Percentiles rank a stretch among this genome's conserved stretches.
Evolutionary conservation across 2,113 vertebrate species (phyloP).

Genomic region (Polypterus bichir): DNA sequence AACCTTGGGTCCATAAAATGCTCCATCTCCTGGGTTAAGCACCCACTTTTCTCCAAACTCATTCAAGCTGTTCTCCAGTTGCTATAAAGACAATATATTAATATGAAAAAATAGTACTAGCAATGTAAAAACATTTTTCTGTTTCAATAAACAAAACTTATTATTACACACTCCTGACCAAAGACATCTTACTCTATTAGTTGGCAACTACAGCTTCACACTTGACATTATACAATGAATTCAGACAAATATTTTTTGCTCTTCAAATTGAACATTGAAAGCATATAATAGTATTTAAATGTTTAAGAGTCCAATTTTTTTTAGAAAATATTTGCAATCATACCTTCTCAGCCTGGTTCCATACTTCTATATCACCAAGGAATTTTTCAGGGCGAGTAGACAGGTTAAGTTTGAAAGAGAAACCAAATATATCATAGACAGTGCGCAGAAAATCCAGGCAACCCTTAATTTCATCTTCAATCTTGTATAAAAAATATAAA

Average conservation of each 20-base stretch:
- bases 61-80: conserved; percentile 94
- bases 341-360: conserved; percentile 93
- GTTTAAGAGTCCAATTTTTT: neutral
- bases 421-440: conserved; percentile 83
- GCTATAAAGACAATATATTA: conserved; percentile 40
- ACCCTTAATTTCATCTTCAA: conserved; percentile 83
- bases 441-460: conserved; percentile 85
- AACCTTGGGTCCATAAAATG: conserved; percentile 97
- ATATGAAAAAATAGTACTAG: too few relatives aligned
- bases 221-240: neutral
- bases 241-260: neutral
- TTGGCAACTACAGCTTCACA: too few relatives aligned
- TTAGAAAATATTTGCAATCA: neutral
- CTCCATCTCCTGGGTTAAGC: conserved; percentile 88
- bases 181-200: too few relatives aligned
- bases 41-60: conserved; percentile 91
- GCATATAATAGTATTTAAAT: neutral
- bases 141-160: too few relatives aligned
- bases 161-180: too few relatives aligned
- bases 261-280: neutral
- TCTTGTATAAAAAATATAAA: conserved; percentile 42
- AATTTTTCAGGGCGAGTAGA: conserved; percentile 94
- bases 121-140: neutral
- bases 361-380: conserved; percentile 75
- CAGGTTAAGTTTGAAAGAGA: conserved; percentile 92